Evolutionary conservation across 2,888 invertebrate genomes (phyloP).

Genomic region (Autographa gamma): DNA sequence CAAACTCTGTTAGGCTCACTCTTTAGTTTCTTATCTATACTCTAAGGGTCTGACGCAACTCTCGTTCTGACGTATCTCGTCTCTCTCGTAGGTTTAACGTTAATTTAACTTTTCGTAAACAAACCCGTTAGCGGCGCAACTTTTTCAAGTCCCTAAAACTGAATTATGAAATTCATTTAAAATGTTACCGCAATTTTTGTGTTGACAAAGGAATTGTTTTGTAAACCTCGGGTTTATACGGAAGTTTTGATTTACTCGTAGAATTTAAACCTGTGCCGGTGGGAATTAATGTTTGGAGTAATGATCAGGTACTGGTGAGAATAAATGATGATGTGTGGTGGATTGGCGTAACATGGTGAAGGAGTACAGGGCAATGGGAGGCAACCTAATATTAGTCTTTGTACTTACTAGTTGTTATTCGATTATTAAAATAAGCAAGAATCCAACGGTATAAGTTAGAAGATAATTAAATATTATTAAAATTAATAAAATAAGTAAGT

Average conservation of each 20-base stretch:
- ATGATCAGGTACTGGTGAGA: neutral
- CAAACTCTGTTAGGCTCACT: no score
- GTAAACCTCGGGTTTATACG: conserved; percentile 29
- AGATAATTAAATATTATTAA: no score
- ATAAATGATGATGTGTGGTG: neutral
- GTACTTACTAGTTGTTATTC: no score
- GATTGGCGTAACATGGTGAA: no score
- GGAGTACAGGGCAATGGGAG: no score
- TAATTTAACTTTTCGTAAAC: conserved; percentile 75
- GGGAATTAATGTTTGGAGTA: neutral
- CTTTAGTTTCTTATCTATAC: no score
- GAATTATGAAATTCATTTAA: conserved; percentile 73
- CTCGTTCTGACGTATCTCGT: conserved; percentile 44
- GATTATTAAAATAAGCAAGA: no score
- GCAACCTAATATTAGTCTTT: no score
- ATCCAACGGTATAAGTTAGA: no score
- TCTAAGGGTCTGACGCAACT: no score
- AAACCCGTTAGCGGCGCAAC: conserved; percentile 60
- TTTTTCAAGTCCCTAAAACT: conserved; percentile 64
- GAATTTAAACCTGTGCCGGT: neutral
- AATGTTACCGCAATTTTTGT: conserved; percentile 57
- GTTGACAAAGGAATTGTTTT: conserved; percentile 60
- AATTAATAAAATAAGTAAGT: no score
- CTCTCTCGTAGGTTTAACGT: conserved; percentile 56
- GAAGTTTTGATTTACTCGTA: conserved; percentile 35